These are phyloP conservation scores for Epizoanthus rinbou DNA, from an alignment of 92 coral and sea anemone genomes.

Conservation along the genomic window DNA sequence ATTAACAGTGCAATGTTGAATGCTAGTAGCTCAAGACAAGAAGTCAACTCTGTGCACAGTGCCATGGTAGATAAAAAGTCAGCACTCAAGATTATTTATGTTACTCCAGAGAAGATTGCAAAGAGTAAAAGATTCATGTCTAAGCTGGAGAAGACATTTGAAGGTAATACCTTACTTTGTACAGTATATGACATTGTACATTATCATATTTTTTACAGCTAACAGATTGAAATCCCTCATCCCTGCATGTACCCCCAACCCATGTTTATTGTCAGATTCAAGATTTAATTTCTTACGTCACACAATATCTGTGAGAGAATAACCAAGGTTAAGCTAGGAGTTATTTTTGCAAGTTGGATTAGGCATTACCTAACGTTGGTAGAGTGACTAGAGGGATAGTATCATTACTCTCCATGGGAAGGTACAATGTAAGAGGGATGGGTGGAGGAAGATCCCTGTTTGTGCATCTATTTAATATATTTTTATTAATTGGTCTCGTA, in stretches of 20 bases:
- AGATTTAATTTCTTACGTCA: neutral
- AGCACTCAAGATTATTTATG: constrained; percentile 82
- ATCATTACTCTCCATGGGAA: too few relatives aligned
- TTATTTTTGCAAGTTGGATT: too few relatives aligned
- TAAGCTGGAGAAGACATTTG: constrained; percentile 85
- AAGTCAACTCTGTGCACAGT: constrained; percentile 79
- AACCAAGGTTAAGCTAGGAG: too few relatives aligned
- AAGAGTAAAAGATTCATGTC: constrained; percentile 97
- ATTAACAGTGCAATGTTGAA: constrained; percentile 73
- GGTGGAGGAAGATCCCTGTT: too few relatives aligned
- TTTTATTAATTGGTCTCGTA: too few relatives aligned
- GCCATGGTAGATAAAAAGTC: constrained; percentile 84
- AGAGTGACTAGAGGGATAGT: too few relatives aligned
- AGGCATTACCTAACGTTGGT: too few relatives aligned
- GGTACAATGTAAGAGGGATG: too few relatives aligned
- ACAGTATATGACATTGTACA: too few relatives aligned
- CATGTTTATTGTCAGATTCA: neutral
- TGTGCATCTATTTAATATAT: too few relatives aligned
- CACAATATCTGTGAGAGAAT: too few relatives aligned
- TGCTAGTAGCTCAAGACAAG: constrained; percentile 85
- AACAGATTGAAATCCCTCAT: neutral
- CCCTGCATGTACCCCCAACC: neutral
- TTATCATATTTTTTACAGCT: too few relatives aligned
- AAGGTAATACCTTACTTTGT: constrained; percentile 54
- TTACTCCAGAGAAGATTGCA: constrained; percentile 97